A percentile compares a stretch with the other conserved stretches of the same genome.
Evolutionary conservation across 2,888 invertebrate genomes (phyloP).

Genomic region (Blera fallax): DNA sequence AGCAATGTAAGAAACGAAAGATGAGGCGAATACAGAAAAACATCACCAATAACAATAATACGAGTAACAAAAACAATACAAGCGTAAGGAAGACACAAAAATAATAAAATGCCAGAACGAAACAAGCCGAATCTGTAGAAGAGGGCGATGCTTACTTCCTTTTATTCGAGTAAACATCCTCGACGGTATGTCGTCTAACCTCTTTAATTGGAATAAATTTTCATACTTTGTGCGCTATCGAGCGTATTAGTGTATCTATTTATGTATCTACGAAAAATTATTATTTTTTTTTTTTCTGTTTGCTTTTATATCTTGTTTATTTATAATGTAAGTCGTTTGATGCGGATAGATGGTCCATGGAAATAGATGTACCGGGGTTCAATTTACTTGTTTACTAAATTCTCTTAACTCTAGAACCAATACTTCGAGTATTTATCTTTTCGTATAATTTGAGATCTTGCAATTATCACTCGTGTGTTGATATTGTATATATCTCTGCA

Average conservation of each 20-base stretch:
- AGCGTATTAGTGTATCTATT: slow-evolving; percentile 23
- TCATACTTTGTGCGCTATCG: slow-evolving; percentile 49
- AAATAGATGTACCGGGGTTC: neutral
- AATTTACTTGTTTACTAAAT: neutral
- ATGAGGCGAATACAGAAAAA: slow-evolving; percentile 13
- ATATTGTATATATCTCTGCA: neutral
- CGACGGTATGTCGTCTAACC: slow-evolving; percentile 63
- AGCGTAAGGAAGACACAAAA: slow-evolving; percentile 61
- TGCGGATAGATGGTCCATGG: neutral
- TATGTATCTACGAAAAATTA: slow-evolving; percentile 44
- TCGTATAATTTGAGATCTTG: neutral
- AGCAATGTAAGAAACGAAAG: slow-evolving; percentile 5
- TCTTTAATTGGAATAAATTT: slow-evolving; percentile 71
- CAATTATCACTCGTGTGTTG: neutral
- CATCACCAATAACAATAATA: slow-evolving; percentile 58
- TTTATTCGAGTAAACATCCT: slow-evolving; percentile 61
- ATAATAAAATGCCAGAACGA: slow-evolving; percentile 52
- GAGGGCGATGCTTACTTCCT: slow-evolving; percentile 29
- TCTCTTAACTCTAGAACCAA: neutral
- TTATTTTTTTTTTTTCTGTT: slow-evolving; percentile 22
- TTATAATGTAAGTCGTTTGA: slow-evolving; percentile 61
- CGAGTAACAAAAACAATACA: slow-evolving; percentile 66
- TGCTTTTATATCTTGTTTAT: slow-evolving; percentile 68
- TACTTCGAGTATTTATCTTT: neutral
- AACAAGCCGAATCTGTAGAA: slow-evolving; percentile 10